Evolutionary conservation across 1,140 invertebrate genomes (phyloP), one percentile per base, ranked within the genome.

Genomic region (Helicorthomorpha holstii): DNA sequence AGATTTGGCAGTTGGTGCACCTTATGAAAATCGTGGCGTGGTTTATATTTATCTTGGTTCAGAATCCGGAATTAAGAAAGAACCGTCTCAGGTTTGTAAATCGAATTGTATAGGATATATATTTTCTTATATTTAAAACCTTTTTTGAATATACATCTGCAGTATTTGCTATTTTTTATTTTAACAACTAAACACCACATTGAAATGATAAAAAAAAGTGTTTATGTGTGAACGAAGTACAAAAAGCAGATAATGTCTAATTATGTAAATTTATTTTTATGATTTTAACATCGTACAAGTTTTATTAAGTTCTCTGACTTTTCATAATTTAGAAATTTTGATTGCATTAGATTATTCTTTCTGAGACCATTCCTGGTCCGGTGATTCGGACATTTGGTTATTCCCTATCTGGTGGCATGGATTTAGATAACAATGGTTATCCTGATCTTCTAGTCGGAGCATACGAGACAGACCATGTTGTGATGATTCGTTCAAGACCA

Each of bases 381-480:
- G 63, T 73, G 43, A 64, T 45, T 43, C 56, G 64, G 51, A 90
- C 86, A 0, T 88, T 95, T 60, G 91, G 91, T 3, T 88, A 89
- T 65, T 88, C 89, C 0, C 67, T 96, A 19, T 83, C 82, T 56
- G 89, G 88, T 50, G 86, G 85, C 27, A 69, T 87, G 10, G 91
- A 96, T 69, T 73, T 96, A 62, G 92, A 96, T 68, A 68, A 73
- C 21, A 95, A 96, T 68, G 83, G 81, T 14, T 96, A 95, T 70
- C 85, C 89, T 0, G 91, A 95, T 74, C 70, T 95, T 54, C 70
- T 93, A 21, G 75, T 90, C 25, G 91, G 91, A 49, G 86, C 89
- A 24, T 92, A 87, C 66, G 85, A 84, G 61, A 75, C 79, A 56
- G 82, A 85, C 61, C 71, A 73, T 45, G 77, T 85, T 1, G 73